Conservation (phyloP, 2,888 invertebrate species). For the Watsonalla binaria region DNA sequence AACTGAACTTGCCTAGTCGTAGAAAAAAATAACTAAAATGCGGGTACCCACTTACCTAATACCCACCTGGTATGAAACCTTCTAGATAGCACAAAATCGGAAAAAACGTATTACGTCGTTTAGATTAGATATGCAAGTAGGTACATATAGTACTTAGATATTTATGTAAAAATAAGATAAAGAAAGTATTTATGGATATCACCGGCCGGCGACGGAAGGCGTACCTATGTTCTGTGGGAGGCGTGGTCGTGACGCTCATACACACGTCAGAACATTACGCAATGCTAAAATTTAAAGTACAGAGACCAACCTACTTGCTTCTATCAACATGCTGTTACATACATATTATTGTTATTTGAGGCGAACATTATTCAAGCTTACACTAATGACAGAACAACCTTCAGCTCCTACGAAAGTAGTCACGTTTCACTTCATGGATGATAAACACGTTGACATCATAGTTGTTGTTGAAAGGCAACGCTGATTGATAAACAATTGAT, state of each 20-base stretch:
- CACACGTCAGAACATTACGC: slow-evolving; percentile 39
- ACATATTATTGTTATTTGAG: background rate
- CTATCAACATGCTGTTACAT: slow-evolving; percentile 3
- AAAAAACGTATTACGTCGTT: no score
- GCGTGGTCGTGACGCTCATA: slow-evolving; percentile 60
- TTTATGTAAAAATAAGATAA: slow-evolving; percentile 29
- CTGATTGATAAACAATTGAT: slow-evolving; percentile 1
- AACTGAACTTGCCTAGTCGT: no score
- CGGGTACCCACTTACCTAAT: no score
- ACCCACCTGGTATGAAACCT: no score
- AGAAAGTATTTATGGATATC: slow-evolving; percentile 15
- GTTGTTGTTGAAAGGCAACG: background rate
- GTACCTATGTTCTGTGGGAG: slow-evolving; percentile 34
- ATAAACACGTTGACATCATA: background rate
- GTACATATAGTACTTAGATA: slow-evolving; percentile 13
- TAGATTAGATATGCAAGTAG: slow-evolving; percentile 5
- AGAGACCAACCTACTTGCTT: slow-evolving; percentile 9
- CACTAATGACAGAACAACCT: background rate
- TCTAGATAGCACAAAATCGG: no score
- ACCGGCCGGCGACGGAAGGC: slow-evolving; percentile 56
- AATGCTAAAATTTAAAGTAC: slow-evolving; percentile 27
- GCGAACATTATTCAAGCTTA: slow-evolving; percentile 16
- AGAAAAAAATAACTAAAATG: no score
- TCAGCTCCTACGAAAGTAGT: slow-evolving; percentile 4
- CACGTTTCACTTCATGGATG: slow-evolving; percentile 7